Evolutionary conservation across 2,888 invertebrate genomes (phyloP).

Genomic region (Cordylochernes scorpioides): DNA sequence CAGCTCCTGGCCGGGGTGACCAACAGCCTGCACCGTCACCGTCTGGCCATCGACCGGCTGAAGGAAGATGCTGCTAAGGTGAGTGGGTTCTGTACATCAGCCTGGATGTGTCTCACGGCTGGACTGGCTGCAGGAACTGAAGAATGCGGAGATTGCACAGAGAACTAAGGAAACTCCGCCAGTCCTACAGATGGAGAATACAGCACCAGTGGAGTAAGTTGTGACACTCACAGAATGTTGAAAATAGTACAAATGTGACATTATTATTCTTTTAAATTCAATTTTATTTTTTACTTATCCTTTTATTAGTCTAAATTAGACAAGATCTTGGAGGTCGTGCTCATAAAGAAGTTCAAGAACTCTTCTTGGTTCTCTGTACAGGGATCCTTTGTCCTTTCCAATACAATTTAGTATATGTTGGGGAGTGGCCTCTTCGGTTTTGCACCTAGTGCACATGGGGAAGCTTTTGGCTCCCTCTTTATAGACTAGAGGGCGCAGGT

Average conservation of each 20-base stretch:
- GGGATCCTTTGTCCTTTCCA: too few relatives aligned
- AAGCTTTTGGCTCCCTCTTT: too few relatives aligned
- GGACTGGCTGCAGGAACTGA: slow-evolving; percentile 29
- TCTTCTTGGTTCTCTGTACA: too few relatives aligned
- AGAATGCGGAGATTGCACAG: slow-evolving; percentile 47
- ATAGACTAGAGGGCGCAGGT: too few relatives aligned
- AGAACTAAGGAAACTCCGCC: slow-evolving; percentile 46
- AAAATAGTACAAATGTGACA: neutral
- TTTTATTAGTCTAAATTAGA: too few relatives aligned
- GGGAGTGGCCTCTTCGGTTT: too few relatives aligned
- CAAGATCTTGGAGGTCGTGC: too few relatives aligned
- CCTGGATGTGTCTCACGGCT: neutral
- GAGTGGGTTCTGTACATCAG: slow-evolving; percentile 1
- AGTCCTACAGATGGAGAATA: slow-evolving; percentile 46
- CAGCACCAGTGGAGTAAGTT: slow-evolving; percentile 34
- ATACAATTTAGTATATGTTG: too few relatives aligned
- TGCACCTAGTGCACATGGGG: too few relatives aligned
- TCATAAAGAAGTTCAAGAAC: too few relatives aligned
- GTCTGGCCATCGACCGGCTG: slow-evolving; percentile 33
- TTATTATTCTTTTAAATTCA: neutral
- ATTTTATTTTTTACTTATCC: too few relatives aligned
- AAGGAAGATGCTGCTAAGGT: slow-evolving; percentile 44
- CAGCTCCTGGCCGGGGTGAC: slow-evolving; percentile 34
- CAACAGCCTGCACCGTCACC: slow-evolving; percentile 33
- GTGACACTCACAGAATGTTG: neutral